These are phyloP conservation scores for Adineta ricciae DNA, from an alignment of 2,888 invertebrate genomes.

Conservation along the genomic window DNA sequence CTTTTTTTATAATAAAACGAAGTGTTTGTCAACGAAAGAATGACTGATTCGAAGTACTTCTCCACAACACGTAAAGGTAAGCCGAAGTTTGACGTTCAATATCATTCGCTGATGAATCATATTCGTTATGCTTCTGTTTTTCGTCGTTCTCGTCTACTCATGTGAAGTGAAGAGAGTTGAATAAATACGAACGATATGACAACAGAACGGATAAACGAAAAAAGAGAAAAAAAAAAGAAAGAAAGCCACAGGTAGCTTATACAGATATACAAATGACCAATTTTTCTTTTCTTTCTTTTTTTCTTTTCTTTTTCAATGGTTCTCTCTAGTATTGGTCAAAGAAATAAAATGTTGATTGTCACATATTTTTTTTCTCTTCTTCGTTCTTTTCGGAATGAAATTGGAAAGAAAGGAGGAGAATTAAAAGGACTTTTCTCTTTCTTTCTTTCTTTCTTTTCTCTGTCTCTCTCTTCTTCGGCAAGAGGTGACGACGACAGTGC, in stretches of 20 bases:
- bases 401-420: neutral
- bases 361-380: neutral
- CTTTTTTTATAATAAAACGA: too few relatives aligned
- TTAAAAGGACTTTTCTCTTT: neutral
- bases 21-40: conserved; percentile 46
- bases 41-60: conserved; percentile 99
- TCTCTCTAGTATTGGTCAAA: neutral
- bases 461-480: neutral
- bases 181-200: too few relatives aligned
- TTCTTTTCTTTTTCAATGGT: too few relatives aligned
- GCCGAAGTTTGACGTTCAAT: neutral
- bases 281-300: neutral
- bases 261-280: neutral
- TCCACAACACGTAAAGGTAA: conserved; percentile 83
- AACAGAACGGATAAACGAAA: neutral
- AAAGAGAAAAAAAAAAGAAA: neutral
- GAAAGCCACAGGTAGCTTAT: neutral
- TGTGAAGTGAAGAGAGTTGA: too few relatives aligned
- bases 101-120: neutral
- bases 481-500: neutral
- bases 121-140: neutral
- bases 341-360: neutral
- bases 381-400: neutral
- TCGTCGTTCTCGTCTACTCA: neutral
- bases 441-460: too few relatives aligned